Evolutionary conservation across 2,888 invertebrate species (phyloP).

Genomic region (Caenorhabditis macrosperma): DNA sequence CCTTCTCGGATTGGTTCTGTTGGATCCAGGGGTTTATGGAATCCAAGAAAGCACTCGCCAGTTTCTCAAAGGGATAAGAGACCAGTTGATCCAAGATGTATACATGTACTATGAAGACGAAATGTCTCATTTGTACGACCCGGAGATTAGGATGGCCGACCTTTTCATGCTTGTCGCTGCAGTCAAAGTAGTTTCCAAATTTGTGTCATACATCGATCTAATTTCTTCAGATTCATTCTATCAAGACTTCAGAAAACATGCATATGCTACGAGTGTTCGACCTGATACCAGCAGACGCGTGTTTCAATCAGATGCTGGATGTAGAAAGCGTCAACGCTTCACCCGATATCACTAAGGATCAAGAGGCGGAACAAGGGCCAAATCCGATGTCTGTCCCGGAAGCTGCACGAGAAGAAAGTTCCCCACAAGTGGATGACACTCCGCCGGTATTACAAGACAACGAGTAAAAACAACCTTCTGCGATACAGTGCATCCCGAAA

Average conservation of each 20-base stretch:
- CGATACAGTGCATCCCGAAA: slow-evolving; percentile 17
- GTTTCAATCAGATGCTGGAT: slow-evolving; percentile 73
- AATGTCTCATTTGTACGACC: slow-evolving; percentile 53
- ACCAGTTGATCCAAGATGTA: slow-evolving; percentile 70
- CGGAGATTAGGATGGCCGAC: slow-evolving; percentile 74
- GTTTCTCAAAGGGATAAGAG: slow-evolving; percentile 61
- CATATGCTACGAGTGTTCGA: slow-evolving; percentile 74
- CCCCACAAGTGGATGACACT: slow-evolving; percentile 5
- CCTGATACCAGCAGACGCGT: slow-evolving; percentile 69
- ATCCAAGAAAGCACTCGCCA: slow-evolving; percentile 55
- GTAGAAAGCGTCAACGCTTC: slow-evolving; percentile 50
- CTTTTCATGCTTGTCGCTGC: slow-evolving; percentile 71
- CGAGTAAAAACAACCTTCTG: slow-evolving; percentile 21
- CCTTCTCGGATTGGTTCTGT: slow-evolving; percentile 69
- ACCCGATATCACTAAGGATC: slow-evolving; percentile 2
- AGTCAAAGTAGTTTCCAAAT: slow-evolving; percentile 64
- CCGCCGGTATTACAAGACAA: slow-evolving; percentile 18
- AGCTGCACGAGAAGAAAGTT: slow-evolving; percentile 9
- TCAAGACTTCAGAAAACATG: slow-evolving; percentile 75
- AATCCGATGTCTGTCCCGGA: slow-evolving; percentile 33
- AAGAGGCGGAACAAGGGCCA: slow-evolving; percentile 33
- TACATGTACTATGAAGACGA: slow-evolving; percentile 68
- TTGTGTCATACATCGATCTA: neutral
- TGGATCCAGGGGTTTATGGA: slow-evolving; percentile 54
- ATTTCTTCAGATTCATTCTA: slow-evolving; percentile 66